Conservation (phyloP, 2,888 invertebrate genomes). For the Limnephilus marmoratus region DNA sequence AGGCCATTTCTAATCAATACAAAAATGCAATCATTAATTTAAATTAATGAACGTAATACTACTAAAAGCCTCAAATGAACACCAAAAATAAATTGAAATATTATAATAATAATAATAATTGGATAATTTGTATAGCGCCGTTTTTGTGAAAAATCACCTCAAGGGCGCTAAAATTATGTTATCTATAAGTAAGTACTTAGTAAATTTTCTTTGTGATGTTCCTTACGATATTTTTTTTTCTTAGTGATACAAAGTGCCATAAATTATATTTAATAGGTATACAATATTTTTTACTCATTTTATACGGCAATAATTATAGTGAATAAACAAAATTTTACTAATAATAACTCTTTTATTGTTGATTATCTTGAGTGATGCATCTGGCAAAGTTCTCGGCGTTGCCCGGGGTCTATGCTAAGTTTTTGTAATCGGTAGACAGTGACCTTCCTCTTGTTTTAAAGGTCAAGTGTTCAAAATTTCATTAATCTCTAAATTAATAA, state of each 20-base stretch:
- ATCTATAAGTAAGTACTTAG: no score
- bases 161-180: no score
- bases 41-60: neutral
- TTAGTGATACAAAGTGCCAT: slow-evolving; percentile 21
- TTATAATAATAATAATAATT: no score
- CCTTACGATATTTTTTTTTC: neutral
- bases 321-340: neutral
- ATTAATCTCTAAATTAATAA: no score
- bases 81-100: neutral
- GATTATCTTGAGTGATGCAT: neutral
- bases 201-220: neutral
- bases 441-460: no score
- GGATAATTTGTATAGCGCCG: no score
- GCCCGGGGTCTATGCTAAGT: no score
- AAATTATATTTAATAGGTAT: neutral
- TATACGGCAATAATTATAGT: neutral
- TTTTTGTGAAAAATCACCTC: no score
- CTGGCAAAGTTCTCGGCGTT: no score
- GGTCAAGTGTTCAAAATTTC: no score
- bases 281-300: neutral
- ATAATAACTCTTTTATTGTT: neutral
- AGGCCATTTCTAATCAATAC: neutral
- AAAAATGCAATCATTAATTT: neutral
- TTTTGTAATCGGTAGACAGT: no score
- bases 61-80: neutral